A percentile compares a stretch with the other conserved stretches of the same genome.
Conservation (phyloP, 35 echinoderm and acorn worm species). For the Nesometra sesokonis region DNA sequence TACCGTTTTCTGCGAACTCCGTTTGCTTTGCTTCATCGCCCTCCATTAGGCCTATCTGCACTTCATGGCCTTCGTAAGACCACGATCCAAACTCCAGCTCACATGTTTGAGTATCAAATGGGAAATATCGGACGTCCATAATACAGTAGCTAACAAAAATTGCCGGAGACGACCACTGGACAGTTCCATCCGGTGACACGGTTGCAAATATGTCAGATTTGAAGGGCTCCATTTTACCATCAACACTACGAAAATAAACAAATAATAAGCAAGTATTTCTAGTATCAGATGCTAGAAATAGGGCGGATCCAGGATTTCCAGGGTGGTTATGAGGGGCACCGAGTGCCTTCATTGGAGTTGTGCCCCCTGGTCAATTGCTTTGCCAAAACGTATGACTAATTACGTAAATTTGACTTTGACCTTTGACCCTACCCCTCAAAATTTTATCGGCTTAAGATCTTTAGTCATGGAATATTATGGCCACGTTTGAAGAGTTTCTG, state of each 20-base stretch:
- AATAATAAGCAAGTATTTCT: not conserved
- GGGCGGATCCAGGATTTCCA: no score
- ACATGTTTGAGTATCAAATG: conserved; percentile 78
- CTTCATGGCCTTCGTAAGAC: conserved; percentile 84
- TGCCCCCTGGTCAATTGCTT: no score
- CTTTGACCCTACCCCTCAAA: no score
- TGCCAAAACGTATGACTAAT: no score
- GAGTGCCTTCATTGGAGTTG: no score
- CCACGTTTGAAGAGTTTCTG: no score
- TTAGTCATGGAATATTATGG: no score
- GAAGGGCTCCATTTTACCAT: not conserved
- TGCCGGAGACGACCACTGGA: conserved; percentile 79
- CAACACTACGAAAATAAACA: not conserved
- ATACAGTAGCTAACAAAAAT: conserved; percentile 78
- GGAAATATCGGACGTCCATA: conserved; percentile 80
- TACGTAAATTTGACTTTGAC: no score
- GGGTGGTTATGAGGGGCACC: no score
- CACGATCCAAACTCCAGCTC: conserved; percentile 86
- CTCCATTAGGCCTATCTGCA: not conserved
- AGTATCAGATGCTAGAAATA: not conserved
- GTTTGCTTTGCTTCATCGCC: not conserved
- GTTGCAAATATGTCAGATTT: not conserved
- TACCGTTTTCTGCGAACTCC: not conserved
- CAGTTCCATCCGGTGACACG: conserved; percentile 12
- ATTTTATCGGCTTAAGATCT: no score